Conservation (phyloP, 2,888 invertebrate genomes). For the Drosophila gaucha region DNA sequence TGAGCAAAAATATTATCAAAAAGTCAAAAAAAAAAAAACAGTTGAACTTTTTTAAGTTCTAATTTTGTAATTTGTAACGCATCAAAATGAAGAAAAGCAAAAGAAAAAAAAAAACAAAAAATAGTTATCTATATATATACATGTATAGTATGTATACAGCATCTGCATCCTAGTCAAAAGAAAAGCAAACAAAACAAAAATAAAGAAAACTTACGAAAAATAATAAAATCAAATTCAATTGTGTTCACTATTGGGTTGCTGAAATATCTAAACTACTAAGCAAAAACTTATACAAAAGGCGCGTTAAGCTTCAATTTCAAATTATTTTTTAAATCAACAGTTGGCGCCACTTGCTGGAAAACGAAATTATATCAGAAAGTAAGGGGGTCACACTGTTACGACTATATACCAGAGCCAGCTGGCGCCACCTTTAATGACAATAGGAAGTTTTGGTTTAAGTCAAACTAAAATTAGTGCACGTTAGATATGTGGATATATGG, state of each 20-base stretch:
- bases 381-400: background rate
- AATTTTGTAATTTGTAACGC: constrained; percentile 58
- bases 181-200: constrained; percentile 62
- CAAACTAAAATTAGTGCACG: too few relatives aligned
- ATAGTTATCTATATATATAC: constrained; percentile 51
- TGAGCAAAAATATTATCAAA: constrained; percentile 14
- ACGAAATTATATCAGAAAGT: background rate
- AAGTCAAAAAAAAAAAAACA: constrained; percentile 21
- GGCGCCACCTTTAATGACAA: too few relatives aligned
- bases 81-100: constrained; percentile 48
- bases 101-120: constrained; percentile 35
- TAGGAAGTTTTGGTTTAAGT: too few relatives aligned
- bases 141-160: constrained; percentile 47
- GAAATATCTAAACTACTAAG: too few relatives aligned
- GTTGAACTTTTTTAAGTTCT: constrained; percentile 44
- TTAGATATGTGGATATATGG: too few relatives aligned
- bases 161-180: constrained; percentile 66
- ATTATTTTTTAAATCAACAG: background rate
- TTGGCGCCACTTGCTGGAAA: background rate
- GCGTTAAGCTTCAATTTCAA: background rate
- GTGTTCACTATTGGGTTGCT: too few relatives aligned
- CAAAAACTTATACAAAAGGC: too few relatives aligned
- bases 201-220: constrained; percentile 54
- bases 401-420: too few relatives aligned
- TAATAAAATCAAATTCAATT: constrained; percentile 14